These are phyloP conservation scores for Gallirallus australis DNA, from an alignment of 2,797 vertebrate genomes.

Conservation along the genomic window DNA sequence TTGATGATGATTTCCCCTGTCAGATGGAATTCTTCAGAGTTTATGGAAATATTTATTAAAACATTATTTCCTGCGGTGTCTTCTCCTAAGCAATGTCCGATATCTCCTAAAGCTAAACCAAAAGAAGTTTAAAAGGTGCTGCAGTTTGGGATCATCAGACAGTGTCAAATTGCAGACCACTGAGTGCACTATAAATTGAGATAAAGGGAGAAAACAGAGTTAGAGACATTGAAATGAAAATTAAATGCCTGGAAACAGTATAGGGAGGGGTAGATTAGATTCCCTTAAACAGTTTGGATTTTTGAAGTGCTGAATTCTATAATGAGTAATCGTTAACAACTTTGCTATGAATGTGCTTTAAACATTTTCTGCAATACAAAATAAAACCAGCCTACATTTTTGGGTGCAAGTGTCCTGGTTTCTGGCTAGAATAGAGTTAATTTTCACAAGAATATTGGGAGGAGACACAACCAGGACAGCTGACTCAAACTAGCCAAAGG, in stretches of 20 bases:
- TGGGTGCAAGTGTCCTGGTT: not conserved
- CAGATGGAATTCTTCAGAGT: not conserved
- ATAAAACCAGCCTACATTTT: not conserved
- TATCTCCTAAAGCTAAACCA: not conserved
- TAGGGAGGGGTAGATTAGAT: not conserved
- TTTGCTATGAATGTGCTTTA: not conserved
- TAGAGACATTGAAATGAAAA: not conserved
- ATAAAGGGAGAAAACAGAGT: not conserved
- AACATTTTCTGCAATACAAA: not conserved
- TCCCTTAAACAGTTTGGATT: not conserved
- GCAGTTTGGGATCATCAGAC: not conserved
- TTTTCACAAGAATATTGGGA: no score
- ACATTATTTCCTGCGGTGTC: not conserved
- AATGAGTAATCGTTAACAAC: not conserved
- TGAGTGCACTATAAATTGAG: not conserved
- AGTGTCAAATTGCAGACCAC: not conserved
- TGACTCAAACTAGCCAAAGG: no score
- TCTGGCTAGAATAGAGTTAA: no score
- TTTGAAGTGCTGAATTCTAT: not conserved
- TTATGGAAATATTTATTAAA: not conserved
- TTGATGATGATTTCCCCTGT: not conserved
- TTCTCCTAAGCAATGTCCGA: not conserved
- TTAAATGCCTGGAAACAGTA: not conserved
- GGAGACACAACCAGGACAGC: no score
- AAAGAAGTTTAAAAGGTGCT: not conserved